Percentiles rank a stretch among this genome's conserved stretches.
Conservation (phyloP, 1,140 invertebrate species). For the Samia ricini region DNA sequence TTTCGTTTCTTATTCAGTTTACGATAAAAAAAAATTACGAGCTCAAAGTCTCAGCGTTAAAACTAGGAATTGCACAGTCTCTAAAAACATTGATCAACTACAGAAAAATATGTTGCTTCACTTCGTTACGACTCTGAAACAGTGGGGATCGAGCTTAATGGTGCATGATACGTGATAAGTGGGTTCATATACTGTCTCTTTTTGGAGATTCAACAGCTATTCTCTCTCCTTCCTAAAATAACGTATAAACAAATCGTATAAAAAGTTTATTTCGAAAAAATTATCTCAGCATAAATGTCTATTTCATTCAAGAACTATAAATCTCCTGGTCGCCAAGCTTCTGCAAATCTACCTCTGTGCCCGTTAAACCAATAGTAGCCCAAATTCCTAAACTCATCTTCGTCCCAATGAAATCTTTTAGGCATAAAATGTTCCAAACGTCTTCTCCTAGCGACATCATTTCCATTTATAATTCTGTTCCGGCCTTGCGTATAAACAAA, state of each 20-base stretch:
- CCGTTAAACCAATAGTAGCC: conserved; percentile 46
- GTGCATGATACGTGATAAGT: neutral
- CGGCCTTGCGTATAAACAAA: conserved; percentile 31
- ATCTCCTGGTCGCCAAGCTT: neutral
- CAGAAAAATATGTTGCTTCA: neutral
- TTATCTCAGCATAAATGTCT: no score
- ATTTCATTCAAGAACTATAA: no score
- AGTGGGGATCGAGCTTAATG: no score
- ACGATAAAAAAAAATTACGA: no score
- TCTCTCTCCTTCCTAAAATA: neutral
- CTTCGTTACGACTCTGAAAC: neutral
- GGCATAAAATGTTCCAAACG: conserved; percentile 41
- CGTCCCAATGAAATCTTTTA: conserved; percentile 40
- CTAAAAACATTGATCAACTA: no score
- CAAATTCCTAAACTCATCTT: conserved; percentile 34
- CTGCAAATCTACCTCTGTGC: conserved; percentile 32
- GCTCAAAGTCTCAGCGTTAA: no score
- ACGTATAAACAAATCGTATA: neutral
- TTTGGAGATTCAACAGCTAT: neutral
- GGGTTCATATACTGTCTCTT: neutral
- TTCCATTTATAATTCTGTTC: neutral
- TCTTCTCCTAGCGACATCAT: conserved; percentile 21
- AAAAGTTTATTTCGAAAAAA: no score
- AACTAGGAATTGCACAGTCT: no score
- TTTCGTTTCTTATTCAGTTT: no score